These are phyloP conservation scores for Chironomus tentans DNA, from an alignment of 2,888 invertebrate species.

Conservation along the genomic window DNA sequence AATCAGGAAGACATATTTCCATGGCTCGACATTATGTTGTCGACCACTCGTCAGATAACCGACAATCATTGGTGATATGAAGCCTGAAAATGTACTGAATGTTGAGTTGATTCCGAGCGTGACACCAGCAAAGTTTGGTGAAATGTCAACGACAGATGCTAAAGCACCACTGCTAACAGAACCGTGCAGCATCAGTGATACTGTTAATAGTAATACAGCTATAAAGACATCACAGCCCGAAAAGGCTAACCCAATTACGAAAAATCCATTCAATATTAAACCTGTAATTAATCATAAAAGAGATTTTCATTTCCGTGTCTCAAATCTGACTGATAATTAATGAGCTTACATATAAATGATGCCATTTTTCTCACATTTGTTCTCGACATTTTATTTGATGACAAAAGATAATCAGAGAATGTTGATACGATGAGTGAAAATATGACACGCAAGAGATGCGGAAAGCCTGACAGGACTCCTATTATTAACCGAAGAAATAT, in stretches of 20 bases:
- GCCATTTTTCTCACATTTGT: conserved; percentile 58
- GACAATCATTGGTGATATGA: conserved; percentile 44
- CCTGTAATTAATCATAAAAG: conserved; percentile 34
- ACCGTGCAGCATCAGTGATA: conserved; percentile 56
- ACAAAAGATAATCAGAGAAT: conserved; percentile 50
- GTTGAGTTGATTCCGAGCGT: conserved; percentile 48
- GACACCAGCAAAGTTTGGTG: conserved; percentile 52
- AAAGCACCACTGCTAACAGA: conserved; percentile 57
- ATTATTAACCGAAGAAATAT: neutral
- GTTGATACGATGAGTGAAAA: conserved; percentile 50
- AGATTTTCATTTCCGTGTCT: neutral
- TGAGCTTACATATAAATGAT: conserved; percentile 47
- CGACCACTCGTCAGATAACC: conserved; percentile 53
- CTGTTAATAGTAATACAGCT: conserved; percentile 51
- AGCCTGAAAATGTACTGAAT: conserved; percentile 49
- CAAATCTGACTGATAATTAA: neutral
- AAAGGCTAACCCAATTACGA: conserved; percentile 51
- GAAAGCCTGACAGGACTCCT: conserved; percentile 54
- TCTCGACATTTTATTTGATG: conserved; percentile 47
- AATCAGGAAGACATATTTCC: conserved; percentile 53
- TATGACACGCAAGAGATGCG: conserved; percentile 51
- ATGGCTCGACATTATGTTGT: conserved; percentile 48
- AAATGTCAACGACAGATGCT: conserved; percentile 57
- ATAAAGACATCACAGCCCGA: conserved; percentile 52
- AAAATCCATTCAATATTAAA: conserved; percentile 51